Evolutionary conservation across 2,113 vertebrate genomes (phyloP), one percentile per base, ranked within the genome.

Genomic region (Galeopterus variegatus): DNA sequence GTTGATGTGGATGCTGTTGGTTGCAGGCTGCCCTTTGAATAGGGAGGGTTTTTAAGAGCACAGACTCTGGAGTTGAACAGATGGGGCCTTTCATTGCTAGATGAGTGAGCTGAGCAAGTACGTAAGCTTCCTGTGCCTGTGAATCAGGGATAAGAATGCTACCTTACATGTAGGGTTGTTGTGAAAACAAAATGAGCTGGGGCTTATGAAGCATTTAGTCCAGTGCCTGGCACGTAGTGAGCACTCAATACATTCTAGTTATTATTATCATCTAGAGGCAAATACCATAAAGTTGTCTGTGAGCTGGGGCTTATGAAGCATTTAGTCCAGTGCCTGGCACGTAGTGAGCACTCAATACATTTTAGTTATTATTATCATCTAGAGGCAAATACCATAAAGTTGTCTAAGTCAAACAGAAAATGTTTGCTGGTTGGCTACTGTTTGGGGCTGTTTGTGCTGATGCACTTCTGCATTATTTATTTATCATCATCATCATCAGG

Each of bases 171-270:
- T 6, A 67, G 60, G 65, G 52, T 41, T 70, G 33, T 33, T 52
- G n/a, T 72, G 92, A 86, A 94, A 85, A 86, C 86, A 58, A 75
- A 88, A 69, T 82, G 92, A 85, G 19, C 82, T 15, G 23, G 36
- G 54, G n/a, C 65, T 48, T 8, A 2, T 45, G 88, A 60, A 90
- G 26, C 76, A 52, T 23, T 75, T 41, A 84, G 64, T 48, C 69
- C 89, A 62, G 45, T 28, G 76, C 26, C 73, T 54, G 60, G 96
- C 31, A 31, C 26, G 1, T 4, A 26, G 31, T 17, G 48, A 70
- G 17, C 0, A 0, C 12, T 88, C 62, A 24, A 8, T 92, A 69
- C 91, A 70, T 77, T 60, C 58, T 58, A n/a, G 54, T 93, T 69
- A 79, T 70, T 87, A 83, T 54, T 85, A 33, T 58, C 14, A 1